A percentile compares a stretch with the other conserved stretches of the same genome.
phyloP scores from a whole-genome alignment of 30 jellyfish, hydroid and myxozoan species.

The Nemopilema nomurai region DNA sequence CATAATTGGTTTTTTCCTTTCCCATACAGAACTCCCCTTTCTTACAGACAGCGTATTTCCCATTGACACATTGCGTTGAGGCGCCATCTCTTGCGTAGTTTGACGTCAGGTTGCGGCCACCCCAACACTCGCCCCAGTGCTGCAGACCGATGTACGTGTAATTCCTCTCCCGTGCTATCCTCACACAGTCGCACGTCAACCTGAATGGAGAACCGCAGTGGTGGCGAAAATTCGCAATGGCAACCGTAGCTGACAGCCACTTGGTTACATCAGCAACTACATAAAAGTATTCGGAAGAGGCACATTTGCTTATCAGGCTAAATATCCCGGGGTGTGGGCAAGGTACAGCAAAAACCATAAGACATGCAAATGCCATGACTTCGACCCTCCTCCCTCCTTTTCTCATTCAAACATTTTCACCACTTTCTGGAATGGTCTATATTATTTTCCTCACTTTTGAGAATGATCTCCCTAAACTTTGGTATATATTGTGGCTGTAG shows the following conservation, averaged over 20 bases:
- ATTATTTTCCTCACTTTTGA: too few relatives aligned
- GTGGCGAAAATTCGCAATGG: background rate
- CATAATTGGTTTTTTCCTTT: conserved; percentile 21
- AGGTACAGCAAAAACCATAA: too few relatives aligned
- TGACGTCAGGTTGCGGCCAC: conserved; percentile 28
- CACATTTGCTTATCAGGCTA: too few relatives aligned
- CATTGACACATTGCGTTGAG: conserved; percentile 24
- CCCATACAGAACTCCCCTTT: conserved; percentile 50
- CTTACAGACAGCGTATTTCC: conserved; percentile 21
- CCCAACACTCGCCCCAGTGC: conserved; percentile 55
- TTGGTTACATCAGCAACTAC: background rate
- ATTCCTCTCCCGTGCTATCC: conserved; percentile 10
- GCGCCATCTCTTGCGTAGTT: conserved; percentile 19
- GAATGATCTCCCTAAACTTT: too few relatives aligned
- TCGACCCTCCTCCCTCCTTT: too few relatives aligned
- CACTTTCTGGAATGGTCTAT: too few relatives aligned
- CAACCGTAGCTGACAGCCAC: too few relatives aligned
- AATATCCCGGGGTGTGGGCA: too few relatives aligned
- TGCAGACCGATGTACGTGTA: conserved; percentile 36
- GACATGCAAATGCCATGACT: too few relatives aligned
- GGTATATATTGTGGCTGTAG: too few relatives aligned
- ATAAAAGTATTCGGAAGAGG: too few relatives aligned
- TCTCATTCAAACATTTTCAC: too few relatives aligned
- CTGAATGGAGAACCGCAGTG: background rate
- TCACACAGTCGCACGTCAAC: conserved; percentile 27